phyloP scores from a whole-genome alignment of 2,113 vertebrate species.

The Nettapus auritus region DNA sequence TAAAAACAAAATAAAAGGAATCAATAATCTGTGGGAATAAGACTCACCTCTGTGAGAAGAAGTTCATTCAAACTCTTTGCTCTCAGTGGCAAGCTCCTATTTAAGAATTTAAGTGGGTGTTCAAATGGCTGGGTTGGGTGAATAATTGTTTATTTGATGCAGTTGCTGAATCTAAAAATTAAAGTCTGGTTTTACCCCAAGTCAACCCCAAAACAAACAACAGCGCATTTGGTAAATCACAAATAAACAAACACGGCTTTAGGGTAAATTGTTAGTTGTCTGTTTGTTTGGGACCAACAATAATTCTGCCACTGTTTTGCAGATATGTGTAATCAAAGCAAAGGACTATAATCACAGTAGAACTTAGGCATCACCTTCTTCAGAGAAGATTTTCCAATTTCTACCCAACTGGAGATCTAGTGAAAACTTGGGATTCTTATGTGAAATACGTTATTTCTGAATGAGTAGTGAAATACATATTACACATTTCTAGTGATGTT shows the following conservation, averaged over 20 bases:
- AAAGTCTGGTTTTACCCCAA: not conserved
- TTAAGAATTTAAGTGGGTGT: conserved; percentile 14
- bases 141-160: conserved; percentile 28
- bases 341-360: not conserved
- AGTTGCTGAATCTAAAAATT: conserved; percentile 29
- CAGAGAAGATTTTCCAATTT: not conserved
- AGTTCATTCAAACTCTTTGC: conserved; percentile 9
- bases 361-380: not conserved
- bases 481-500: not conserved
- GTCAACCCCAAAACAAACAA: not conserved
- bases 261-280: not conserved
- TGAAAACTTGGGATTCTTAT: not conserved
- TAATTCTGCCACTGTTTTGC: not conserved
- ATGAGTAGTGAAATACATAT: not conserved
- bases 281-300: not conserved
- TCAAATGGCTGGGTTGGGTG: not conserved
- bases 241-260: not conserved
- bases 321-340: not conserved
- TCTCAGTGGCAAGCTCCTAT: not conserved
- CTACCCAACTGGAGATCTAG: not conserved
- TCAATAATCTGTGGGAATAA: conserved; percentile 9
- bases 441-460: not conserved
- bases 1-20: conserved; percentile 26
- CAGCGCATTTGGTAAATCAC: not conserved
- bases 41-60: not conserved